Evolutionary conservation across 2,888 invertebrate genomes (phyloP).

Genomic region (Euzophera pinguis): DNA sequence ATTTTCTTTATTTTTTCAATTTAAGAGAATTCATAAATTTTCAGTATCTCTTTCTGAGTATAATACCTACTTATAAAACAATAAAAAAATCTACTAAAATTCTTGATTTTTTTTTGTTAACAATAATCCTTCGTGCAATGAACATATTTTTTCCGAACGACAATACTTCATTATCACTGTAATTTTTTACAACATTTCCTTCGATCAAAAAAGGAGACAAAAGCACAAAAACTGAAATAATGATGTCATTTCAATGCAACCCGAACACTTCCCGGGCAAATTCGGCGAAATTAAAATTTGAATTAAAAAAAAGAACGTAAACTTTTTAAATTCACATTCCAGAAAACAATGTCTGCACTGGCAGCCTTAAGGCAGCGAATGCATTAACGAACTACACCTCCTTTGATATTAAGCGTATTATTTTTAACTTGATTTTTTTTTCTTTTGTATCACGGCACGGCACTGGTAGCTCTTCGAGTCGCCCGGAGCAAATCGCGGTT

Average conservation of each 20-base stretch:
- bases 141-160: background rate
- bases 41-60: too few relatives aligned
- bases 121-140: background rate
- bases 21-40: too few relatives aligned
- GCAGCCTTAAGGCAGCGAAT: slow-evolving; percentile 69
- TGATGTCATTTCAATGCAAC: slow-evolving; percentile 49
- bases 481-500: slow-evolving; percentile 76
- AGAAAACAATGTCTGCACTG: slow-evolving; percentile 75
- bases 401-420: slow-evolving; percentile 77
- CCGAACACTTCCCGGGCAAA: slow-evolving; percentile 37
- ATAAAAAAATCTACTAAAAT: too few relatives aligned
- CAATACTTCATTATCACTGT: background rate
- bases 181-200: background rate
- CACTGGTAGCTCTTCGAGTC: slow-evolving; percentile 73
- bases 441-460: slow-evolving; percentile 55
- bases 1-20: too few relatives aligned
- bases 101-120: too few relatives aligned
- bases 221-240: slow-evolving; percentile 23
- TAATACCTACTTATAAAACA: too few relatives aligned
- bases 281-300: slow-evolving; percentile 52
- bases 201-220: slow-evolving; percentile 1
- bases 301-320: slow-evolving; percentile 45
- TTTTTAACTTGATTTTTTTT: slow-evolving; percentile 54
- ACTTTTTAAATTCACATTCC: slow-evolving; percentile 69
- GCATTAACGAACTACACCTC: slow-evolving; percentile 77